phyloP scores from a whole-genome alignment of 2,797 vertebrate species.

The Alfaro cultratus region DNA sequence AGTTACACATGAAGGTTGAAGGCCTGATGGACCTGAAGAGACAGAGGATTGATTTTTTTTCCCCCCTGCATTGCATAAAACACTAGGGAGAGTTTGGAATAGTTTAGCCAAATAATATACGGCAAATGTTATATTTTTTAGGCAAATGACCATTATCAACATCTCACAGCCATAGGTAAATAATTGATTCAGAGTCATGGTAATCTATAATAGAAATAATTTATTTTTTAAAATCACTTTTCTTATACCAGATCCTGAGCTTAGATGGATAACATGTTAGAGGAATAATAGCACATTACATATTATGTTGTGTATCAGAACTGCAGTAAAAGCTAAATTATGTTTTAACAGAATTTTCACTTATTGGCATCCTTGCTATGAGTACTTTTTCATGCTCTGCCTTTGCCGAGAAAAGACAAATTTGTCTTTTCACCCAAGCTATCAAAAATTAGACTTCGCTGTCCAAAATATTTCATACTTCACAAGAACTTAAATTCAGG shows the following conservation, averaged over 20 bases:
- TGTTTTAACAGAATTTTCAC: background rate
- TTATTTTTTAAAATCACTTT: background rate
- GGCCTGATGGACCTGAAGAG: background rate
- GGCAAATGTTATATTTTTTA: conserved; percentile 8
- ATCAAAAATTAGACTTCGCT: background rate
- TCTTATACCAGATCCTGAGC: background rate
- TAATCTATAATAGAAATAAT: background rate
- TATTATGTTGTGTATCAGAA: background rate
- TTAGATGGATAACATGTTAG: background rate
- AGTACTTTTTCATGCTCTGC: background rate
- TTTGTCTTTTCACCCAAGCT: background rate
- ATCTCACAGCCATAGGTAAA: background rate
- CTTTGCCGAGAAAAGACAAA: background rate
- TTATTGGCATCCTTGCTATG: background rate
- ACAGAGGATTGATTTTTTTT: conserved; percentile 5
- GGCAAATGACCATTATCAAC: conserved; percentile 4
- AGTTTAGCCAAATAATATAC: background rate
- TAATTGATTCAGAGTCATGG: background rate
- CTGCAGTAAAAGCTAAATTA: background rate
- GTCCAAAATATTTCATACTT: background rate
- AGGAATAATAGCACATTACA: background rate
- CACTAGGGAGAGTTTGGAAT: background rate
- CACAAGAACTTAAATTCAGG: background rate
- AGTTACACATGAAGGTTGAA: background rate
- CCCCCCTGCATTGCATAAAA: background rate